Conservation (phyloP, 1,140 invertebrate species). For the Brachionus asplanchnoidis region DNA sequence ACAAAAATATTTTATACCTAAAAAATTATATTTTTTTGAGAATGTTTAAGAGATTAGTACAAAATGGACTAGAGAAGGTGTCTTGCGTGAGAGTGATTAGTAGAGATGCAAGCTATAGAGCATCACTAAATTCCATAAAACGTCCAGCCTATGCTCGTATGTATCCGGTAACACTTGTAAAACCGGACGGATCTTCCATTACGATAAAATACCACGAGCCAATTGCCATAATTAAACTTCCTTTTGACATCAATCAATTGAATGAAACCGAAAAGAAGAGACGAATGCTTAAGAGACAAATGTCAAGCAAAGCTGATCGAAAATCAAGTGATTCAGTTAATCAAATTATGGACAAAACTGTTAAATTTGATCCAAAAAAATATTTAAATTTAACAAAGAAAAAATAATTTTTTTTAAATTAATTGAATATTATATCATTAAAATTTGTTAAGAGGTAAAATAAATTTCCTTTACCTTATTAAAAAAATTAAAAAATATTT, state of each 20-base stretch:
- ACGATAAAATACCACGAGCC: conserved; percentile 76
- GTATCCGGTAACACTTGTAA: conserved; percentile 71
- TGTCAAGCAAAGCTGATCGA: background rate
- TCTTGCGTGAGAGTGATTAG: background rate
- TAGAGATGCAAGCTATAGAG: conserved; percentile 63
- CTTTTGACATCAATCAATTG: conserved; percentile 7
- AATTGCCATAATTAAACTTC: conserved; percentile 68
- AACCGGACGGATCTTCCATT: conserved; percentile 76
- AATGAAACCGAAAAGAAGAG: conserved; percentile 9
- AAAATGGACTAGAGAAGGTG: background rate
- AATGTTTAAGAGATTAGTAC: background rate
- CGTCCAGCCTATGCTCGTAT: conserved; percentile 65
- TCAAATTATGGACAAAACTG: background rate
- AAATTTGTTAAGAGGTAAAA: too few species aligned
- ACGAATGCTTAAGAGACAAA: conserved; percentile 24
- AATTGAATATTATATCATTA: background rate
- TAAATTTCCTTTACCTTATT: background rate
- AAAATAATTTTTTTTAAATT: background rate
- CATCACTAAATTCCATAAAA: conserved; percentile 67
- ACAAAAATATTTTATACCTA: background rate
- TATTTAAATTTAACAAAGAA: conserved; percentile 39
- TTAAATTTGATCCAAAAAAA: conserved; percentile 40
- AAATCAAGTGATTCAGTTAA: background rate
- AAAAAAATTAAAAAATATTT: too few species aligned
- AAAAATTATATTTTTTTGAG: background rate